Percentiles rank a stretch among this genome's conserved stretches.
These are phyloP conservation scores for Sebastes steindachneri DNA, from an alignment of 2,797 vertebrate genomes.

Conservation along the genomic window DNA sequence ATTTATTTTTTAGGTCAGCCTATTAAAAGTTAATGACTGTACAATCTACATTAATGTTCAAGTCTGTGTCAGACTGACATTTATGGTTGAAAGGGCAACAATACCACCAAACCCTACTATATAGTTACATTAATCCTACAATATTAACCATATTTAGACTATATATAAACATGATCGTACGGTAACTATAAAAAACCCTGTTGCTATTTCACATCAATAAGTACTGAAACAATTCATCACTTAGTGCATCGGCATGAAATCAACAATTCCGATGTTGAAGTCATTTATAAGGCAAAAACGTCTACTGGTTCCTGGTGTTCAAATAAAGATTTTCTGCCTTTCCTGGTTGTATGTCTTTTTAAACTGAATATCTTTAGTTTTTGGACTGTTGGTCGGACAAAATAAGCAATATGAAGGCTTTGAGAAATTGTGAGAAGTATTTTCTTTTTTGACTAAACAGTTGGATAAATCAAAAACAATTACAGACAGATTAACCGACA, in stretches of 20 bases:
- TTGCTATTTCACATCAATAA: background rate
- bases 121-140: background rate
- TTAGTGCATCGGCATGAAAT: background rate
- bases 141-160: background rate
- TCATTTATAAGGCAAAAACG: no score
- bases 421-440: background rate
- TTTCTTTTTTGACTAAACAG: background rate
- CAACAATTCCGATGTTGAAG: background rate
- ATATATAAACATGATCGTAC: background rate
- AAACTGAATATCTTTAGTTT: background rate
- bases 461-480: background rate
- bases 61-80: background rate
- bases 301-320: background rate
- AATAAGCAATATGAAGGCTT: background rate
- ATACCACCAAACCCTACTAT: background rate
- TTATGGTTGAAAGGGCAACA: background rate
- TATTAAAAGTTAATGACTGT: background rate
- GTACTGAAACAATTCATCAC: background rate
- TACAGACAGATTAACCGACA: no score
- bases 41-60: background rate
- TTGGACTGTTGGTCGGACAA: background rate
- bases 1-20: background rate
- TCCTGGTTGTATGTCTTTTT: fast-evolving
- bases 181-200: background rate
- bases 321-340: background rate